These are phyloP conservation scores for fruit fly (Drosophila melanogaster) DNA, from an alignment of 1,140 invertebrate species.

Conservation along the genomic window DNA sequence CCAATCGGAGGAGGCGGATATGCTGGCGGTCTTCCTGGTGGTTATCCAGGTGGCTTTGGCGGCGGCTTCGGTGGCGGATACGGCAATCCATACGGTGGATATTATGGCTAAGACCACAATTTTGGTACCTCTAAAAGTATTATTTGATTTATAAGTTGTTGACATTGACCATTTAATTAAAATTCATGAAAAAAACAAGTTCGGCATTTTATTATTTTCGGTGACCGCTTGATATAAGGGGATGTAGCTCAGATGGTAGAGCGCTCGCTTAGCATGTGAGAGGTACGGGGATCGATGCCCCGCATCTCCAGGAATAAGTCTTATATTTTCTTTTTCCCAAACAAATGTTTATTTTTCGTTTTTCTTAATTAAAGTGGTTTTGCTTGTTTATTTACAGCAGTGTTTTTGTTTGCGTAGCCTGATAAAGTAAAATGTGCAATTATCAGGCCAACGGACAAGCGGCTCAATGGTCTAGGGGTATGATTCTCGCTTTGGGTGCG, in stretches of 20 bases:
- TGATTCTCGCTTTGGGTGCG: constrained; percentile 96
- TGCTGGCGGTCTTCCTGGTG: constrained; percentile 23
- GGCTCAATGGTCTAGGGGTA: constrained; percentile 96
- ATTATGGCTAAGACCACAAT: constrained; percentile 52
- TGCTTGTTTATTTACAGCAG: background rate
- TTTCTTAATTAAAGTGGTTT: background rate
- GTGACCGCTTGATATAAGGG: background rate
- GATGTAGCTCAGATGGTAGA: constrained; percentile 92
- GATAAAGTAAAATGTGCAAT: background rate
- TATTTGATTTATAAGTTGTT: constrained; percentile 38
- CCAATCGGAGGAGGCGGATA: constrained; percentile 33
- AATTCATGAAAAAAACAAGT: constrained; percentile 13
- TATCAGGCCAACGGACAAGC: background rate
- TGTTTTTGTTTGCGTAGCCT: background rate
- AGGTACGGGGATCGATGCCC: constrained; percentile 93
- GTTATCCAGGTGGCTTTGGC: constrained; percentile 28
- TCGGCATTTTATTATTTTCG: constrained; percentile 7
- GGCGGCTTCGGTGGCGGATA: constrained; percentile 53
- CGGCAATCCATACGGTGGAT: constrained; percentile 32
- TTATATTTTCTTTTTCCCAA: background rate
- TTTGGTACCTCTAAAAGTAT: constrained; percentile 37
- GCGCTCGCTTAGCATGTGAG: constrained; percentile 94
- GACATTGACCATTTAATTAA: constrained; percentile 33
- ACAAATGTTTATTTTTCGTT: no score
- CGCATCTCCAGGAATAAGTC: constrained; percentile 10